These are phyloP conservation scores for Holotrichia oblita DNA, from an alignment of 1,140 invertebrate species.

Conservation along the genomic window DNA sequence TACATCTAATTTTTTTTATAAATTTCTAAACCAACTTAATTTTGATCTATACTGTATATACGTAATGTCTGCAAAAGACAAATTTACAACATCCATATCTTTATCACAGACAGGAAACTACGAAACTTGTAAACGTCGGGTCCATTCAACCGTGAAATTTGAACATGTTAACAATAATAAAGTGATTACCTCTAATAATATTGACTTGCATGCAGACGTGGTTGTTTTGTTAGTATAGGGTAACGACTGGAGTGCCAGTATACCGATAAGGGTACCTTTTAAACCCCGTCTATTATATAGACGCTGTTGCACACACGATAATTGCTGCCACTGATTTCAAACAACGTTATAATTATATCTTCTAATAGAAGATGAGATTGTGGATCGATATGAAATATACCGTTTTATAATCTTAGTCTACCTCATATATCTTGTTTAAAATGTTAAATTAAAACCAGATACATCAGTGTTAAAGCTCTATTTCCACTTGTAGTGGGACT, in stretches of 20 bases:
- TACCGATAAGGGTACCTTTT: conserved; percentile 1
- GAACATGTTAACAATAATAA: not conserved
- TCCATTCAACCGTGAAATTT: not conserved
- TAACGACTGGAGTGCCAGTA: not conserved
- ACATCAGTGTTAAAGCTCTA: too few species aligned
- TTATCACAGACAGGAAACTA: not conserved
- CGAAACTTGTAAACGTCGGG: not conserved
- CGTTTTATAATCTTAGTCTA: too few species aligned
- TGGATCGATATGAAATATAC: too few species aligned
- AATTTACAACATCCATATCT: not conserved
- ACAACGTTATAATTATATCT: not conserved
- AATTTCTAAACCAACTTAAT: too few species aligned
- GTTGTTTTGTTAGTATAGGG: not conserved
- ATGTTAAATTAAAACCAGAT: too few species aligned
- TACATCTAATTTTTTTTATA: too few species aligned
- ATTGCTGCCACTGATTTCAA: not conserved
- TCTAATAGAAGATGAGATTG: too few species aligned
- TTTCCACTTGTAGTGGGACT: too few species aligned
- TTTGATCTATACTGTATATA: too few species aligned
- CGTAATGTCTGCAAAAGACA: too few species aligned
- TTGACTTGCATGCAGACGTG: not conserved
- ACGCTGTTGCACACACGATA: not conserved
- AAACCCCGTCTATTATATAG: not conserved
- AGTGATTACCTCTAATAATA: not conserved
- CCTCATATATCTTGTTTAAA: too few species aligned